phyloP scores from a whole-genome alignment of 2,113 vertebrate genomes.

The Pteruthius melanotis region DNA sequence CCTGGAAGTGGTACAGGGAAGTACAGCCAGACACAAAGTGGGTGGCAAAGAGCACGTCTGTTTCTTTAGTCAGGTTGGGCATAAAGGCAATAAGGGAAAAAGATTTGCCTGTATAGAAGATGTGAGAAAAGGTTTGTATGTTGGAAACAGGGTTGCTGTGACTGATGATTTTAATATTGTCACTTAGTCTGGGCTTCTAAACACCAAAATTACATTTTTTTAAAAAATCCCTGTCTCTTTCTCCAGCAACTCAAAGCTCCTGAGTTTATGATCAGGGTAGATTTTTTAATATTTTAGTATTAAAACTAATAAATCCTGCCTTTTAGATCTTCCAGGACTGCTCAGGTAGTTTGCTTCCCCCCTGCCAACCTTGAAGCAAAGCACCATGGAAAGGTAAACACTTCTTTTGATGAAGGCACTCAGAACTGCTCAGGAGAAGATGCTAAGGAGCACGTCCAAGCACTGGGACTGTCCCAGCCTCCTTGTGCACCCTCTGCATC shows the following conservation, averaged over 20 bases:
- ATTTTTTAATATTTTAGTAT: constrained; percentile 11
- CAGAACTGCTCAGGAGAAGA: background rate
- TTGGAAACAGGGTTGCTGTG: background rate
- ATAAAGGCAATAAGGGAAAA: background rate
- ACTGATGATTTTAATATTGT: constrained; percentile 57
- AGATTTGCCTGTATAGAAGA: background rate
- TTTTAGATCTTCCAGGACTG: background rate
- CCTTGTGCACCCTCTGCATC: background rate
- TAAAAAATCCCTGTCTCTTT: background rate
- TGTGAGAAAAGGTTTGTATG: background rate
- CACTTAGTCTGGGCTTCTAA: background rate
- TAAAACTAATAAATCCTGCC: constrained; percentile 43
- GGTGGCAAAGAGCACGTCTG: background rate
- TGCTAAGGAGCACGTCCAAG: background rate
- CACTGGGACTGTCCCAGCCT: background rate
- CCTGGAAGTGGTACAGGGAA: background rate
- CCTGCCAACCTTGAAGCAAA: background rate
- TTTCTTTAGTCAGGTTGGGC: background rate
- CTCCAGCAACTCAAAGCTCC: background rate
- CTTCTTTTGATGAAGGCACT: background rate
- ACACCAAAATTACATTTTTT: background rate
- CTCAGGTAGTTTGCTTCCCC: background rate
- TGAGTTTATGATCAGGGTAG: background rate
- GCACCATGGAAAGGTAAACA: background rate
- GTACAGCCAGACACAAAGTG: background rate